Base-by-base conservation (phyloP, 2,797 vertebrate species). In the Pangasius larnaudii region DNA sequence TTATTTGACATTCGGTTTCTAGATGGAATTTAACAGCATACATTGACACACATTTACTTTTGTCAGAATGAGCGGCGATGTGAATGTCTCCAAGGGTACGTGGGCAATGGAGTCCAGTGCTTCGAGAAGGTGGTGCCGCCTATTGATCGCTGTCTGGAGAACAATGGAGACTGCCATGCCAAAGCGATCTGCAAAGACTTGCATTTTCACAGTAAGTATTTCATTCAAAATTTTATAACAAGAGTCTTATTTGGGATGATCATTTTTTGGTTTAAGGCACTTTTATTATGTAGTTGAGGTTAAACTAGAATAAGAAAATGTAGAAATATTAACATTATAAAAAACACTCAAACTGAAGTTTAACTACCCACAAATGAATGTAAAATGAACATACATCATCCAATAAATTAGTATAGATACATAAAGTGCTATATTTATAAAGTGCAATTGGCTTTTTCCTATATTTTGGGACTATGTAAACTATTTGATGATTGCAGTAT, bases 41-140 rank as follows among this genome's bases (percentile, higher is more conserved):
- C 27, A 49, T 22, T 86, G 42, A 58, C 2, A 24, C 1, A 61
- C 0, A 71, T 86, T 80, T 53, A n/a, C n/a, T 67, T 33, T 51
- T 58, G 59, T 27, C 88, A 99, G 98, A 98, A 98, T 0, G 92
- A 96, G 59, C 95, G 97, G 39, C 92, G 92, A 58, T 99, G 98
- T 0, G 93, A 96, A 88, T 99, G 99, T 94, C 95, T 96, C 4
- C 85, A 9, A 0, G 98, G 97, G 39, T 99, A 96, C 0, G 84
- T 98, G 2, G 98, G 99, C 1, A 97, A 98, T 0, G 99, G 99
- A n/a, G 74, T 97, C 78, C 98, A 98, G 92, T 99, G 99, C 92
- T 91, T 99, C 87, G 96, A 97, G 84, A 95, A 96, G 89, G 91
- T 90, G 0, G 93, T 95, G 89, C 96, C 97, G 0, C 98, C 97